These are phyloP conservation scores for Corvus moneduloides DNA, from an alignment of 2,113 vertebrate genomes.

Conservation along the genomic window DNA sequence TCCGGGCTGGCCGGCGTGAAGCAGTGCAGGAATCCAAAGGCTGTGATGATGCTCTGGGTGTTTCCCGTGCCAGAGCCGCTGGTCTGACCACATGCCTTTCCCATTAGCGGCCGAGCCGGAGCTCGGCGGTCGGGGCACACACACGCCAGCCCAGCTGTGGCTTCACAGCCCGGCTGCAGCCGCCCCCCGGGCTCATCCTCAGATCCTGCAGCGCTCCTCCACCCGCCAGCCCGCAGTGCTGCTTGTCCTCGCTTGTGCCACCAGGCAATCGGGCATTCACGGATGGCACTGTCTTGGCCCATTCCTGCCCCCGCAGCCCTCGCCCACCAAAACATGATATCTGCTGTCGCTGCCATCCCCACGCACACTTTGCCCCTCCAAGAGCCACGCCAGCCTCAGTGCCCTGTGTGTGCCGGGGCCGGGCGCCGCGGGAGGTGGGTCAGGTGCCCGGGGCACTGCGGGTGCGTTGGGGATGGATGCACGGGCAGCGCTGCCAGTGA, in stretches of 20 bases:
- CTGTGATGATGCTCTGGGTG: constrained; percentile 27
- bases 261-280: rapidly evolving
- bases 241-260: rapidly evolving
- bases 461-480: constrained; percentile 68
- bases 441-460: constrained; percentile 65
- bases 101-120: neutral
- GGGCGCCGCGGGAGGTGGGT: constrained; percentile 71
- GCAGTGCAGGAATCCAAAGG: neutral
- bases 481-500: constrained; percentile 69
- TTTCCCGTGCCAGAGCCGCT: constrained; percentile 7
- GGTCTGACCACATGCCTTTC: constrained; percentile 53
- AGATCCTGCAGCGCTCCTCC: rapidly evolving
- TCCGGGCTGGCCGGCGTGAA: neutral
- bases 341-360: neutral
- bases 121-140: neutral
- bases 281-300: rapidly evolving
- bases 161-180: neutral
- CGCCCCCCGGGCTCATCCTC: neutral
- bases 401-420: neutral
- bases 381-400: constrained; percentile 50
- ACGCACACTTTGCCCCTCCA: neutral
- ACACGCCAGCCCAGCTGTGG: neutral
- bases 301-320: neutral
- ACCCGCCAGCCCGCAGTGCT: neutral
- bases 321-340: rapidly evolving